Evolutionary conservation across 2,797 vertebrate genomes (phyloP).

Genomic region (Anguilla megastoma): DNA sequence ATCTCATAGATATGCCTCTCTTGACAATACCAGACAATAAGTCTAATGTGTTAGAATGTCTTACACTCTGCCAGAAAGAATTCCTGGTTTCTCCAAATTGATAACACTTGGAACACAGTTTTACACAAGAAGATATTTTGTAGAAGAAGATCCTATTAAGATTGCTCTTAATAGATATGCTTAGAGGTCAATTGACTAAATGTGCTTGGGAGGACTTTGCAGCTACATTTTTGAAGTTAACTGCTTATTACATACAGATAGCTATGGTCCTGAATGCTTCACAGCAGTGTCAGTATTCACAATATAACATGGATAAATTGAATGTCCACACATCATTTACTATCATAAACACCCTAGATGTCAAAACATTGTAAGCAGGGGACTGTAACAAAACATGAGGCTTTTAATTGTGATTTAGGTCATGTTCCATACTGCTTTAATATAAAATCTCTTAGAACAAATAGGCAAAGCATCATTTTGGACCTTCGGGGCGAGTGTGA

Average conservation of each 20-base stretch:
- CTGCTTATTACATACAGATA: not conserved
- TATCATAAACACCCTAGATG: not conserved
- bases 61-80: not conserved
- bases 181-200: not conserved
- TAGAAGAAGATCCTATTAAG: not conserved
- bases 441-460: not conserved
- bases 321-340: not conserved
- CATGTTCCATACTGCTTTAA: not conserved
- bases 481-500: not conserved
- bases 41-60: not conserved
- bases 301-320: not conserved
- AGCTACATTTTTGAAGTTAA: not conserved
- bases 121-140: too few relatives aligned
- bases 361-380: not conserved
- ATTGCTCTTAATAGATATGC: not conserved
- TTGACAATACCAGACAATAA: not conserved
- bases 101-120: not conserved
- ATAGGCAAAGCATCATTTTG: not conserved
- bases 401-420: not conserved
- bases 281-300: not conserved
- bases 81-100: not conserved
- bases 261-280: not conserved
- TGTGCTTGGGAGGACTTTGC: not conserved
- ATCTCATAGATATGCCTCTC: not conserved
- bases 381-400: not conserved